Base-by-base conservation (phyloP, 2,797 vertebrate species). In the Semaprochilodus insignis region DNA sequence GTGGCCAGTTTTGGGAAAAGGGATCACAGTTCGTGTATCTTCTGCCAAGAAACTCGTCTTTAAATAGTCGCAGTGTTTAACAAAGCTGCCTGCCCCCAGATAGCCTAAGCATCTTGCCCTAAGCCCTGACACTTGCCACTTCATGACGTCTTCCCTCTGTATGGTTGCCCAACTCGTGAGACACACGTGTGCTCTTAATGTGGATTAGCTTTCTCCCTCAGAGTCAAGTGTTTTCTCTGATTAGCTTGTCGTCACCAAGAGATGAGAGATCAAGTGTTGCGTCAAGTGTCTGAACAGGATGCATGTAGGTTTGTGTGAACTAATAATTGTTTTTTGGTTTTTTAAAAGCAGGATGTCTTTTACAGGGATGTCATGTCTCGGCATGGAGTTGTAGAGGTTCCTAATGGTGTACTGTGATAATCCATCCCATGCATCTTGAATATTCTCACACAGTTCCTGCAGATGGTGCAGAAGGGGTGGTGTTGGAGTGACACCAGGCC, bases 61-160 rank as follows among this genome's bases (percentile, higher is more conserved):
- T 84, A 84, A 85, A 86, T 88, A 84, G 74, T 48, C n/a, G 25
- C 6, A 3, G 77, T 69, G 77, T 69, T 65, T 74, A 70, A 71
- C 79, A 74, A 81, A 82, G 80, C 77, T 76, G 52, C 70, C 73
- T 70, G 72, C 17, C 44, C 62, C 60, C 44, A 79, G 71, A 65
- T 86, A 11, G 72, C 52, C 31, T 59, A 84, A 86, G 76, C 74
- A 4, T 85, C 77, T 87, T 85, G n/a, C n/a, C n/a, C n/a, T n/a
- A n/a, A 81, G 25, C 36, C 48, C 71, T 55, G 52, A 76, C 65
- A 55, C 66, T 76, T 79, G 84, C 23, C 63, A 65, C 79, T 78
- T 75, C 2, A 44, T 48, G 74, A 59, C 52, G 78, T 77, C 44
- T 57, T 19, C 55, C 69, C 19, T 72, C 51, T 59, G 14, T 51